phyloP scores from a whole-genome alignment of 2,888 invertebrate species.

The Bembecia ichneumoniformis region DNA sequence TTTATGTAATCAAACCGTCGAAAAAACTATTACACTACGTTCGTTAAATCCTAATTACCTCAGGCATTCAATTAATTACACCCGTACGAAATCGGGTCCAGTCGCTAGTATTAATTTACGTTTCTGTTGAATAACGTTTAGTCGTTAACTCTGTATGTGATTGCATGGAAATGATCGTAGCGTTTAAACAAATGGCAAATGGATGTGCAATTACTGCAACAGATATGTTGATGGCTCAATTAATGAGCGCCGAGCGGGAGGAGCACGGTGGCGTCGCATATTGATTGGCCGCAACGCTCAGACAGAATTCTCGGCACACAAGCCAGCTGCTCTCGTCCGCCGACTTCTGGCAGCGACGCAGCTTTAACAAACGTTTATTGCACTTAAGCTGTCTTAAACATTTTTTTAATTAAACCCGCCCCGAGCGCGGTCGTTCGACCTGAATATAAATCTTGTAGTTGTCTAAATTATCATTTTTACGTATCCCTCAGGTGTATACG shows the following conservation, averaged over 20 bases:
- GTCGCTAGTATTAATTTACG: no score
- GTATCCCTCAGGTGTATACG: no score
- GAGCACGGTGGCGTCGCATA: slow-evolving; percentile 25
- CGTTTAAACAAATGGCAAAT: slow-evolving; percentile 19
- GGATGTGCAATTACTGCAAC: slow-evolving; percentile 20
- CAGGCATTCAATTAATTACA: no score
- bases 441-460: not conserved
- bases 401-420: not conserved
- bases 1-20: no score
- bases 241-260: slow-evolving; percentile 28
- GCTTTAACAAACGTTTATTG: not conserved
- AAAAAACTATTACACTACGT: no score
- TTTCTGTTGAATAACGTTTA: no score
- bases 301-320: slow-evolving; percentile 55
- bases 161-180: slow-evolving; percentile 13
- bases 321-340: slow-evolving; percentile 15
- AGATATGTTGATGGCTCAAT: slow-evolving; percentile 43
- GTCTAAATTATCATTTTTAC: not conserved
- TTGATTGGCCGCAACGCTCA: slow-evolving; percentile 3
- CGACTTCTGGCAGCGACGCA: slow-evolving; percentile 6
- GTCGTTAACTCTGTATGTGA: slow-evolving; percentile 3
- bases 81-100: slow-evolving; percentile 7
- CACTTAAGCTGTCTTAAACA: not conserved
- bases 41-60: no score
- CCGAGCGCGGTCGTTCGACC: not conserved